Evolutionary conservation across 2,113 vertebrate species (phyloP), one percentile per base, ranked within the genome.

Genomic region (Marmota monax): DNA sequence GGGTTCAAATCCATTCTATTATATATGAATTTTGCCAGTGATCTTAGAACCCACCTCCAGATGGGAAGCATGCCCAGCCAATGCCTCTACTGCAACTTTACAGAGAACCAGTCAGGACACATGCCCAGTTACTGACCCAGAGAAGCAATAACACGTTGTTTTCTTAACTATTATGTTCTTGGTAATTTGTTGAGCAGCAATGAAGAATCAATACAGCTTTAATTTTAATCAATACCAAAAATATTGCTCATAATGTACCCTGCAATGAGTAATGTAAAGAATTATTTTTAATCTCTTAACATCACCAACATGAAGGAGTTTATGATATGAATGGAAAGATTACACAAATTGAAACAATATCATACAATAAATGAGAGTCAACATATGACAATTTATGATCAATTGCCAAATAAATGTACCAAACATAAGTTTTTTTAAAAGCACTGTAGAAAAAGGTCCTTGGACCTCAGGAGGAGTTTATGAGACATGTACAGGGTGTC

Each of bases 271-370:
- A 51, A 8, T 45, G 45, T 12, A 80, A 61, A 90, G 20, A 82
- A 7, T 86, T 92, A 78, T 18, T 96, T 87, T 93, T 83, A 88
- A 63, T 84, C 6, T 53, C 39, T 61, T 17, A 73, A 92, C 84
- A 53, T 8, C 25, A 88, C 23, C 9, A 79, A 84, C 23, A 27
- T 88, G 27, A 92, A 96, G 42, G 4, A 65, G 14, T 53, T 18
- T n/a, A 82, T 13, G n/a, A 20, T 42, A n/a, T 91, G 56, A 16
- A 63, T 77, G 27, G 77, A 92, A 97, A 87, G 23, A 82, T 69
- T 84, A 48, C 73, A 83, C n/a, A 65, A 93, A 70, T 70, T 70
- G 95, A 65, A 84, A 85, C 22, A 84, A 48, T 93, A 78, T 18
- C 9, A 17, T 90, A 27, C 78, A 72, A 56, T 29, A 69, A 74